phyloP scores from a whole-genome alignment of 2,888 invertebrate species.

The Caenorhabditis sp. region DNA sequence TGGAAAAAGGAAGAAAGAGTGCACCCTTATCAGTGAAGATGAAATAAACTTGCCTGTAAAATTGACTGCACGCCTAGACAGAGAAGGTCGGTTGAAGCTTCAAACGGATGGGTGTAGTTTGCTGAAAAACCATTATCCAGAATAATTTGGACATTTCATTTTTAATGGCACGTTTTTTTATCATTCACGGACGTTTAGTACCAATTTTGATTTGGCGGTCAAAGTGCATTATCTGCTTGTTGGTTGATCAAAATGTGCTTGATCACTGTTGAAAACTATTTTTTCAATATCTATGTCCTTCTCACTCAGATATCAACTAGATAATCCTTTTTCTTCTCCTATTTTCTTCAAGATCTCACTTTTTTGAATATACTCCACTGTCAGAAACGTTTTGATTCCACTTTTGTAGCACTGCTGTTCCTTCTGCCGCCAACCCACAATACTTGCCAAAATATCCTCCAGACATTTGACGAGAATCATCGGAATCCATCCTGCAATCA shows the following conservation, averaged over 20 bases:
- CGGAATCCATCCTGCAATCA: slow-evolving; percentile 31
- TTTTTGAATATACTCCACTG: slow-evolving; percentile 19
- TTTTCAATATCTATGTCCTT: too few species aligned
- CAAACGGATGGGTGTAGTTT: slow-evolving; percentile 20
- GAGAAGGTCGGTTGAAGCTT: slow-evolving; percentile 34
- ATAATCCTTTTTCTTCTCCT: not conserved
- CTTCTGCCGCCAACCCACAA: slow-evolving; percentile 15
- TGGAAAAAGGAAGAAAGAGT: slow-evolving; percentile 3
- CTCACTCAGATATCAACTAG: not conserved
- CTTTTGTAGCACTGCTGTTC: slow-evolving; percentile 2
- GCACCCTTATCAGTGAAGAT: slow-evolving; percentile 31
- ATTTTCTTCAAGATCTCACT: slow-evolving; percentile 4
- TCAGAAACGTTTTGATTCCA: slow-evolving; percentile 22
- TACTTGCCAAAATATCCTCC: slow-evolving; percentile 23
- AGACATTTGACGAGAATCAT: slow-evolving; percentile 16
- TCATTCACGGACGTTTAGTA: too few species aligned
- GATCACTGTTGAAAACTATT: too few species aligned
- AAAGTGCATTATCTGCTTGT: too few species aligned
- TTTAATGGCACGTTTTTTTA: too few species aligned
- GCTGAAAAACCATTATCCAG: slow-evolving; percentile 14
- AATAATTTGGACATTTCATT: too few species aligned
- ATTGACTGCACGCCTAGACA: slow-evolving; percentile 58
- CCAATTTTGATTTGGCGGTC: too few species aligned
- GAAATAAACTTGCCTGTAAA: slow-evolving; percentile 55
- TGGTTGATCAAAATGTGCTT: too few species aligned